These are phyloP conservation scores for Solea solea DNA, from an alignment of 2,113 vertebrate genomes.

Conservation along the genomic window DNA sequence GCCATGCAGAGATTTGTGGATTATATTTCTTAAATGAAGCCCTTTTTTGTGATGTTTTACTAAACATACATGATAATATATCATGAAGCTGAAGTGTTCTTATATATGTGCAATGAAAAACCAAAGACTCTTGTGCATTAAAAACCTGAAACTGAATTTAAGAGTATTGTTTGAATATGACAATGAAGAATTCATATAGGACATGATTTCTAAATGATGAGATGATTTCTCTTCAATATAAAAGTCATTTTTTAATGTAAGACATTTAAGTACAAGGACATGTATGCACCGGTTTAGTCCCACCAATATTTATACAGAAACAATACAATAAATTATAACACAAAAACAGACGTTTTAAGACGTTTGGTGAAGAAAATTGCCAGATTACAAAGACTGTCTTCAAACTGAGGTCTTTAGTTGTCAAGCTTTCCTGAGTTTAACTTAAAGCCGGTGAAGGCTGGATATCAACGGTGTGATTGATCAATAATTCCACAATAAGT, in stretches of 20 bases:
- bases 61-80: background rate
- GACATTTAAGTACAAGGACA: background rate
- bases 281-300: background rate
- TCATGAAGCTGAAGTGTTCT: background rate
- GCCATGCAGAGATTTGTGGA: background rate
- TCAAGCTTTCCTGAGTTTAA: background rate
- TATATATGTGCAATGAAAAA: background rate
- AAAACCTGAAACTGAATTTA: background rate
- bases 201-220: background rate
- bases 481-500: too few species aligned
- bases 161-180: too few species aligned
- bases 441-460: too few species aligned
- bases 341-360: background rate
- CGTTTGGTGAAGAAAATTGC: too few species aligned
- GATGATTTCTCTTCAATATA: background rate
- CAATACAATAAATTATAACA: background rate
- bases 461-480: too few species aligned
- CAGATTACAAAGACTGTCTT: background rate
- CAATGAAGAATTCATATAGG: background rate
- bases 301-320: background rate
- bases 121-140: constrained; percentile 6
- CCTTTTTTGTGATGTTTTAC: background rate
- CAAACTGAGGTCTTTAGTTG: background rate
- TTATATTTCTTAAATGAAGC: background rate
- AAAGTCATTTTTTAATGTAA: background rate